These are phyloP conservation scores for Hybognathus amarus DNA, from an alignment of 2,797 vertebrate genomes.

Conservation along the genomic window DNA sequence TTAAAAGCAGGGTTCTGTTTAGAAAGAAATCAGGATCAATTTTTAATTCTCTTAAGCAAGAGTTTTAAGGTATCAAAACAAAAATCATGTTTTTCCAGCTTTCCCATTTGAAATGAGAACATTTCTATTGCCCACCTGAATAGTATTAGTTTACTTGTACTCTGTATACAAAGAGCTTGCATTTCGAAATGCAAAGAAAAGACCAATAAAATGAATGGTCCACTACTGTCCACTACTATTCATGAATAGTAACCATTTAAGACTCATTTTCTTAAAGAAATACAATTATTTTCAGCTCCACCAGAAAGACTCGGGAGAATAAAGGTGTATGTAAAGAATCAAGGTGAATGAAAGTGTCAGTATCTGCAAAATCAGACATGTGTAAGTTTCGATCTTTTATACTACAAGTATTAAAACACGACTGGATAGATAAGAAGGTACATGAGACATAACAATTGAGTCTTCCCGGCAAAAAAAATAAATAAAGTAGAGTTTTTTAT, in stretches of 20 bases:
- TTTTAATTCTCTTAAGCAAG: slow-evolving; percentile 24
- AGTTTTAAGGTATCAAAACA: neutral
- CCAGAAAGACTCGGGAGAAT: no score
- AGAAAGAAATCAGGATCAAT: neutral
- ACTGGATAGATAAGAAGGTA: no score
- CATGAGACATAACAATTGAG: no score
- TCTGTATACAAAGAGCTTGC: neutral
- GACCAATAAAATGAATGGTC: neutral
- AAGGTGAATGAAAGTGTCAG: no score
- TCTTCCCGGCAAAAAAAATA: no score
- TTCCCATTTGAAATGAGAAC: neutral
- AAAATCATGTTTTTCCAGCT: neutral
- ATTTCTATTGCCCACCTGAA: neutral
- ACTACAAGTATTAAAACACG: no score
- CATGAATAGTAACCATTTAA: neutral
- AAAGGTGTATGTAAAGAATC: no score
- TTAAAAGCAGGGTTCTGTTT: slow-evolving; percentile 8
- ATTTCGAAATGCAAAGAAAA: neutral
- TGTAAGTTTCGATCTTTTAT: no score
- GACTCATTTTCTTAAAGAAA: neutral
- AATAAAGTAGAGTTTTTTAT: neutral
- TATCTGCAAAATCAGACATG: no score
- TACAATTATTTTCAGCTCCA: neutral
- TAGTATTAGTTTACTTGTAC: neutral
- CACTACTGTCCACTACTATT: no score